Evolutionary conservation across 1,140 invertebrate genomes (phyloP).

Genomic region (Drosophila lini): DNA sequence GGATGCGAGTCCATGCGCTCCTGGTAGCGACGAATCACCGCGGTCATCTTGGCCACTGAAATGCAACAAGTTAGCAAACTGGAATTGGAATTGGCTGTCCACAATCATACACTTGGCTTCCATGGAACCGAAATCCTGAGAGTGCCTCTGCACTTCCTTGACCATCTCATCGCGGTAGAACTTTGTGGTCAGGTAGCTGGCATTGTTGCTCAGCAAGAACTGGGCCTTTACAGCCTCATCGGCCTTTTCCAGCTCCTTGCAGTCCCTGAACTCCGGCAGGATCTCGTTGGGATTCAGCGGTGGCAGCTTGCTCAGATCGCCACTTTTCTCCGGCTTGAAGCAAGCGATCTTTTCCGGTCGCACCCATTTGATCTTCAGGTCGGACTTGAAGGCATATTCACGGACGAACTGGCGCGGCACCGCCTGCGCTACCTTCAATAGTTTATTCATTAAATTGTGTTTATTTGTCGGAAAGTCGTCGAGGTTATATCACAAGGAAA

Average conservation of each 20-base stretch:
- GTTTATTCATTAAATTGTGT: slow-evolving; percentile 68
- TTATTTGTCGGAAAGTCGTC: slow-evolving; percentile 8
- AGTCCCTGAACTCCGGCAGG: slow-evolving; percentile 82
- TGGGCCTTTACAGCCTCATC: slow-evolving; percentile 86
- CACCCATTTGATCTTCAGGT: slow-evolving; percentile 88
- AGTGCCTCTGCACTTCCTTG: slow-evolving; percentile 86
- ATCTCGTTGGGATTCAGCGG: slow-evolving; percentile 82
- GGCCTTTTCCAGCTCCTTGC: slow-evolving; percentile 86
- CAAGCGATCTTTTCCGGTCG: slow-evolving; percentile 86
- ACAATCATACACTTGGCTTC: slow-evolving; percentile 86
- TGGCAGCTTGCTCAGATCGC: slow-evolving; percentile 85
- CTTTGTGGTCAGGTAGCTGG: slow-evolving; percentile 72
- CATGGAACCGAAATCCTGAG: slow-evolving; percentile 85
- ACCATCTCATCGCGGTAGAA: slow-evolving; percentile 84
- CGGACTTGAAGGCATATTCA: slow-evolving; percentile 85
- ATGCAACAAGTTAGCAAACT: neutral
- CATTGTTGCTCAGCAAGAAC: slow-evolving; percentile 86
- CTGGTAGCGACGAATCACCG: slow-evolving; percentile 86
- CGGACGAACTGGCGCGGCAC: slow-evolving; percentile 68
- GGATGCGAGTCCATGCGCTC: slow-evolving; percentile 85
- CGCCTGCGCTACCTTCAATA: slow-evolving; percentile 61
- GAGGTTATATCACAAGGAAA: slow-evolving; percentile 64
- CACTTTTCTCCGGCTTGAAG: slow-evolving; percentile 86
- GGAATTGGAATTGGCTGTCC: no score
- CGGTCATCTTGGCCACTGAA: slow-evolving; percentile 86